Conservation (phyloP, 2,113 vertebrate genomes). For the Caracal caracal region DNA sequence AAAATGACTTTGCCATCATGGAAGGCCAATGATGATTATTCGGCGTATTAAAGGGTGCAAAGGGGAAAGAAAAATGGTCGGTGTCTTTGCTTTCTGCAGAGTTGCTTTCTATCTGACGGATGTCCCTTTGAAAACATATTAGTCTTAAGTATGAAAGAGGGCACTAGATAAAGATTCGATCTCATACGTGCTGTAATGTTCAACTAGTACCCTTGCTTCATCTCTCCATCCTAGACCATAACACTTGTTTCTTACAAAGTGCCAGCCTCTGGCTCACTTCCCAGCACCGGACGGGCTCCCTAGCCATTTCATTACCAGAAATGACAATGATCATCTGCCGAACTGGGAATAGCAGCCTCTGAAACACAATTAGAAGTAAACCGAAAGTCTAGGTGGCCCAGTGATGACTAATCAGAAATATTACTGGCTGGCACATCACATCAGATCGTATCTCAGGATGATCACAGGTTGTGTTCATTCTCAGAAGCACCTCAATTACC, state of each 20-base stretch:
- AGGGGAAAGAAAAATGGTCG: conserved; percentile 52
- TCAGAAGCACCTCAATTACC: not conserved
- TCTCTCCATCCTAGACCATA: conserved; percentile 52
- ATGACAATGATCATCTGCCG: conserved; percentile 71
- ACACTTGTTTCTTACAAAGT: conserved; percentile 72
- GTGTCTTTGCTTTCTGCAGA: conserved; percentile 37
- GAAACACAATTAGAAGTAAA: conserved; percentile 67
- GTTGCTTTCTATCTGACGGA: not conserved
- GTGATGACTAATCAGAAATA: conserved; percentile 62
- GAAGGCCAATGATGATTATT: conserved; percentile 25
- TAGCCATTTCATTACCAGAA: conserved; percentile 79
- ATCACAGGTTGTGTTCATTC: not conserved
- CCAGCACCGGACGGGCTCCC: conserved; percentile 54
- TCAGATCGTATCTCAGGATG: conserved; percentile 37
- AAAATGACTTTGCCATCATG: conserved; percentile 40
- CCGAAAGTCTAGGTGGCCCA: conserved; percentile 58
- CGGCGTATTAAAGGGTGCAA: not conserved
- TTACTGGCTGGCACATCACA: not conserved
- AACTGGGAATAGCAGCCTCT: conserved; percentile 52
- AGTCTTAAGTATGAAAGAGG: not conserved
- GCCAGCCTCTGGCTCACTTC: conserved; percentile 72
- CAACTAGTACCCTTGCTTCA: not conserved
- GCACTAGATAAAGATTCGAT: conserved; percentile 44
- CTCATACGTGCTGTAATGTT: not conserved
- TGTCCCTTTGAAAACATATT: conserved; percentile 26